Percentiles rank a stretch among this genome's conserved stretches.
phyloP scores from a whole-genome alignment of 2,888 invertebrate species.

The Chouioia cunea region DNA sequence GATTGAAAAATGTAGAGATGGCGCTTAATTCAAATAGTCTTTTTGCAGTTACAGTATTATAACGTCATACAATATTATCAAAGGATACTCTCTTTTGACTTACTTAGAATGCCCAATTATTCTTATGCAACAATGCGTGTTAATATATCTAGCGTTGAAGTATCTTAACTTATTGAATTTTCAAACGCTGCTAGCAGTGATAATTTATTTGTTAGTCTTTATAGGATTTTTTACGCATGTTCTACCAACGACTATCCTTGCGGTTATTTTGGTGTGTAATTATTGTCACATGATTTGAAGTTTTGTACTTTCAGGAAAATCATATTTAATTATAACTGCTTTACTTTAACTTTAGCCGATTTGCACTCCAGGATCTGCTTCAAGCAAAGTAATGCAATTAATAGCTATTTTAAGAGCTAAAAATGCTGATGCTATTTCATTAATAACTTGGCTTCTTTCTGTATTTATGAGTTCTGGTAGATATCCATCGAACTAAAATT shows the following conservation, averaged over 20 bases:
- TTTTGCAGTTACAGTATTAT: conserved; percentile 83
- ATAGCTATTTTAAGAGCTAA: conserved; percentile 78
- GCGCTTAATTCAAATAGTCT: conserved; percentile 29
- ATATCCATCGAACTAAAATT: conserved; percentile 59
- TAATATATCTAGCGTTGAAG: conserved; percentile 79
- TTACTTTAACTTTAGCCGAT: conserved; percentile 47
- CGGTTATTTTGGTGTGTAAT: conserved; percentile 76
- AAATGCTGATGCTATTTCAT: conserved; percentile 83
- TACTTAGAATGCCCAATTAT: conserved; percentile 90
- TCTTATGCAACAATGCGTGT: conserved; percentile 79
- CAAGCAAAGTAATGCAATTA: conserved; percentile 85
- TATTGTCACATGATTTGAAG: background rate
- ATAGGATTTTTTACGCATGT: conserved; percentile 68
- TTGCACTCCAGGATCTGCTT: conserved; percentile 85
- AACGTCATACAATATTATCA: conserved; percentile 84
- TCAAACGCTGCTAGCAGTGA: conserved; percentile 55
- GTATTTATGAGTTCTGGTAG: conserved; percentile 85
- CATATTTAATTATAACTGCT: background rate
- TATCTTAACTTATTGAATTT: conserved; percentile 74
- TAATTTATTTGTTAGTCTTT: conserved; percentile 65
- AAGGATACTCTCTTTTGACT: conserved; percentile 79
- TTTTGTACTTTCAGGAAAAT: background rate
- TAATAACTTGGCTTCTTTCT: conserved; percentile 86
- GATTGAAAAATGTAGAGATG: background rate
- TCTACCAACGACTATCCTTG: conserved; percentile 70